Evolutionary conservation across 2,113 vertebrate species (phyloP), one percentile per base, ranked within the genome.

Genomic region (Pholis gunnellus): DNA sequence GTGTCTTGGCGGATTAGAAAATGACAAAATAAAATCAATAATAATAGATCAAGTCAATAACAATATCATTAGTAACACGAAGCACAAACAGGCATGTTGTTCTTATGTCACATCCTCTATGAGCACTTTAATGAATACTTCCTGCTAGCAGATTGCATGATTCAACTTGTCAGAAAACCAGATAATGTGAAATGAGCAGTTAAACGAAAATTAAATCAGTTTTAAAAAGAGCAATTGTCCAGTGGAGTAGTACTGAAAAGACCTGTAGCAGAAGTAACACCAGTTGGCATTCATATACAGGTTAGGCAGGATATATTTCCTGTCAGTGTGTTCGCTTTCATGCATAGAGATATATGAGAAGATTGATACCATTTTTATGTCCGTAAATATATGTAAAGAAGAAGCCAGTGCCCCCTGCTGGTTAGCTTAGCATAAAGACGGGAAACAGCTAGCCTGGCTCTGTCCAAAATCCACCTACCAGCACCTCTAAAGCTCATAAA

Each of bases 21-120:
- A 71, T 82, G 27, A 59, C 14, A 57, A 70, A 71, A 81, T 63
- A 40, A 83, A 67, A 80, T 76, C 18, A 75, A 81, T 75, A 72
- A 87, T 72, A 86, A 84, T 63, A 36, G 54, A 84, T 84, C 20
- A 57, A 73, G 25, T 78, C 65, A 82, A 74, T 74, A 68, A 50
- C 42, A 65, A 71, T 22, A 50, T 13, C 27, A 69, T 36, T 65
- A 25, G 31, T 65, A 68, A 68, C 34, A 73, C 61, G 14, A 48
- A 52, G 10, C 52, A 71, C 22, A 44, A 54, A 46, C 74, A 56
- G 65, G 42, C 64, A 7, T 11, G 27, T 11, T 71, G 20, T 77
- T 81, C 40, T 72, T 60, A 38, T 75, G 54, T 52, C 82, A 67
- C 65, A 40, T 22, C 31, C 48, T 78, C 25, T 65, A 22, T 66